phyloP scores from a whole-genome alignment of 2,797 vertebrate species.

The Thamnophis elegans region DNA sequence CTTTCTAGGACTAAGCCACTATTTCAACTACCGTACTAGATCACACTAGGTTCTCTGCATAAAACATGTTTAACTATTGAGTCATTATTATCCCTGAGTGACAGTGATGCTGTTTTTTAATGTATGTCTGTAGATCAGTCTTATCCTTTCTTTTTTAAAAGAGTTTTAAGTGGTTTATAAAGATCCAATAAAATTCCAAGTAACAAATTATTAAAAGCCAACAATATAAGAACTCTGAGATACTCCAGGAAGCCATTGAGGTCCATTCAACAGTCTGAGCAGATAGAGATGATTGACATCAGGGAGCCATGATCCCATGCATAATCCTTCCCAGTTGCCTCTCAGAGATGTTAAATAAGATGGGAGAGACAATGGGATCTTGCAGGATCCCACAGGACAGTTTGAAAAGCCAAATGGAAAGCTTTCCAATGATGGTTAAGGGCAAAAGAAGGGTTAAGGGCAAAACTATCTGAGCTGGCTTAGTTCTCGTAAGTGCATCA shows the following conservation, averaged over 20 bases:
- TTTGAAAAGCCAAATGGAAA: background rate
- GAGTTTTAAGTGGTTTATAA: background rate
- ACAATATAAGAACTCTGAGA: background rate
- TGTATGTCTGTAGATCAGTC: background rate
- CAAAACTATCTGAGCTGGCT: background rate
- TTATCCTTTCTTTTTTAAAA: background rate
- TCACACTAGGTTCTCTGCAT: background rate
- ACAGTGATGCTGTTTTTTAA: background rate
- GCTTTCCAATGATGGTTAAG: background rate
- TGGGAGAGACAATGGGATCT: background rate
- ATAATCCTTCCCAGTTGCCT: background rate
- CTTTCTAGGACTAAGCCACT: background rate
- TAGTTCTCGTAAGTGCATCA: background rate
- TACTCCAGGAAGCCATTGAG: background rate
- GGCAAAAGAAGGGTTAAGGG: background rate
- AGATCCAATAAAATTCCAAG: background rate
- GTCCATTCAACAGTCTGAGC: background rate
- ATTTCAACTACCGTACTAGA: background rate
- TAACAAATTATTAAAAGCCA: background rate
- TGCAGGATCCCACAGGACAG: background rate
- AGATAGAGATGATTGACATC: background rate
- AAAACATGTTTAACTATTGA: background rate
- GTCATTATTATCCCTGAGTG: background rate
- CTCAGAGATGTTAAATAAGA: background rate
- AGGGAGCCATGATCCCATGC: background rate